Base-by-base conservation (phyloP, 1,140 invertebrate species). In the Phymastichus coffea region DNA sequence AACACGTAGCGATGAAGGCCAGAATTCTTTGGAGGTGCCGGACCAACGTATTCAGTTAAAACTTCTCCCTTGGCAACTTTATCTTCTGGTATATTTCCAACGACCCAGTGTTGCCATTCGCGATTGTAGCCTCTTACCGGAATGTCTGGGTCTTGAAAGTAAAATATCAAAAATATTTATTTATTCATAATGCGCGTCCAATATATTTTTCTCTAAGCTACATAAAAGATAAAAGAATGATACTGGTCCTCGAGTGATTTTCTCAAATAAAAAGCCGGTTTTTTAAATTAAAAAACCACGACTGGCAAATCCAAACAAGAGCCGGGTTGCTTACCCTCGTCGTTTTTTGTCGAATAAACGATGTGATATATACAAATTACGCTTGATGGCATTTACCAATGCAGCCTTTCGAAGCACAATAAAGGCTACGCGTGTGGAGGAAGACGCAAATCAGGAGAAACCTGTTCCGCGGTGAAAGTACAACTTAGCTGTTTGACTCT, bases 1-100 rank as follows among this genome's bases (percentile, higher is more conserved):
- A 85, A 88, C 2, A 89, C 82, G 71, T 90, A 90, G 33, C 88
- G 82, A 74, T 90, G 88, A 15, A 84, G 73, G 14, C 86, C 85
- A 66, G 67, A 61, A 57, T 70, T 69, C 67, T 84, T 78, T 2
- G 85, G 85, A 0, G 87, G 85, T 19, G 85, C 86, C 25, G 87
- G 75, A 19, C 86, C 86, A 55, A 87, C 78, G 67, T 88, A 89
- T 60, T 86, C 84, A 2, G 82, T 80, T 2, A 88, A 63, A n/a
- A 80, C 76, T 61, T 86, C 83, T 12, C 88, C 88, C 57, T 82
- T 81, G 2, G 66, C 63, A 0, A 90, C 71, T 40, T 86, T 82
- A 57, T 81, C 79, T 48, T 85, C 87, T 1, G 86, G 86, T 59
- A 91, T 87, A 67, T 90, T 91, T 35, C 84, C 85, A 4, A 91